Evolutionary conservation across 2,888 invertebrate species (phyloP).

Genomic region (Hydropsyche betteni): DNA sequence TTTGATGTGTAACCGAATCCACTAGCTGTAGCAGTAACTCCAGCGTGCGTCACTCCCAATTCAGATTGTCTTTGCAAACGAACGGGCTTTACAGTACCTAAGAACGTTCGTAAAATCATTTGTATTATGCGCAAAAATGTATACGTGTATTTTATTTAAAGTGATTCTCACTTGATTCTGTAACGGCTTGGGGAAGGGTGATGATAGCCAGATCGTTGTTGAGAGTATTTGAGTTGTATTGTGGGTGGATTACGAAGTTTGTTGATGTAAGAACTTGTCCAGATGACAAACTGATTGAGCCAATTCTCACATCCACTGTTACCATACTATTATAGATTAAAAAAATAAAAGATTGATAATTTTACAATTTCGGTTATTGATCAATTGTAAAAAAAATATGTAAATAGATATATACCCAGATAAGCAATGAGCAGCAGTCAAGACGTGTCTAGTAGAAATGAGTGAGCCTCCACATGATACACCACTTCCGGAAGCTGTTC

Average conservation of each 20-base stretch:
- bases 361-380: background rate
- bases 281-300: background rate
- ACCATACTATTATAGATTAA: background rate
- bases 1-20: conserved; percentile 42
- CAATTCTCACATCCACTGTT: background rate
- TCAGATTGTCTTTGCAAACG: conserved; percentile 15
- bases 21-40: conserved; percentile 36
- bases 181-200: conserved; percentile 2
- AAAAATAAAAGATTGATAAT: background rate
- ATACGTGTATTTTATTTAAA: no score
- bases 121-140: background rate
- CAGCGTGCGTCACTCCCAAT: conserved; percentile 19
- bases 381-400: no score
- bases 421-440: conserved; percentile 55
- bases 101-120: background rate
- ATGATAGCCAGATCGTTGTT: conserved; percentile 46
- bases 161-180: background rate
- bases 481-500: conserved; percentile 53
- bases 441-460: conserved; percentile 55
- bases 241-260: conserved; percentile 25
- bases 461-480: conserved; percentile 55
- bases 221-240: conserved; percentile 40
- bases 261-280: conserved; percentile 5
- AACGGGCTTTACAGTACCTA: conserved; percentile 7
- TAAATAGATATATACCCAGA: conserved; percentile 26